Evolutionary conservation across 1,140 invertebrate species (phyloP).

Genomic region (Archivesica marissinica): DNA sequence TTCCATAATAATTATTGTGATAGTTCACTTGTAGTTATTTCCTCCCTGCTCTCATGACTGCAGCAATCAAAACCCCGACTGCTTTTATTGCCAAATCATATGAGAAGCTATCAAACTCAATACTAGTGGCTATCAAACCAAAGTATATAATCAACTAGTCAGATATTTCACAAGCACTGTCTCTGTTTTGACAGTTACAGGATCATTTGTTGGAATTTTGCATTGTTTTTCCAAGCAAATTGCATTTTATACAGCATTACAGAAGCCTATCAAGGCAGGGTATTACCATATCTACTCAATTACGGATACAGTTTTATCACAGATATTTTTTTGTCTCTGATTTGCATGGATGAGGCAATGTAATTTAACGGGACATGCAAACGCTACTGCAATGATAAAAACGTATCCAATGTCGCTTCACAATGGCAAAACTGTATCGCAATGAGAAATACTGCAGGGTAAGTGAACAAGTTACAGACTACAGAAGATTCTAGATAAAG

Average conservation of each 20-base stretch:
- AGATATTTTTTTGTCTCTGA: too few species aligned
- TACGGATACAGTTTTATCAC: background rate
- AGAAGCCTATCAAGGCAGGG: background rate
- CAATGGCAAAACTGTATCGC: too few species aligned
- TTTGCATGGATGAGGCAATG: background rate
- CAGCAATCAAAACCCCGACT: background rate
- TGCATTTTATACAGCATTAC: background rate
- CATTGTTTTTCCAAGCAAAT: background rate
- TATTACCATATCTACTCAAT: slow-evolving; percentile 29
- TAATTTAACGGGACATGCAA: background rate
- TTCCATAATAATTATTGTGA: background rate
- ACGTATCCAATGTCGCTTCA: background rate
- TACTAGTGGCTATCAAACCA: background rate
- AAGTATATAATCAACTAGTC: background rate
- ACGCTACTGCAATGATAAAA: background rate
- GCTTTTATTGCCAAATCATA: background rate
- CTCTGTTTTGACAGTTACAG: slow-evolving; percentile 9
- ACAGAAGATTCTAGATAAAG: too few species aligned
- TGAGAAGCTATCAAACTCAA: background rate
- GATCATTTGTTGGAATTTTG: background rate
- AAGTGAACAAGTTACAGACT: too few species aligned
- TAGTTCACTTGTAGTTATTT: background rate
- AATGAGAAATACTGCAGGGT: too few species aligned
- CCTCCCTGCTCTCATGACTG: background rate
- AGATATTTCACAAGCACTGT: background rate